Evolutionary conservation across 2,888 invertebrate genomes (phyloP).

Genomic region (Unio pictorum): DNA sequence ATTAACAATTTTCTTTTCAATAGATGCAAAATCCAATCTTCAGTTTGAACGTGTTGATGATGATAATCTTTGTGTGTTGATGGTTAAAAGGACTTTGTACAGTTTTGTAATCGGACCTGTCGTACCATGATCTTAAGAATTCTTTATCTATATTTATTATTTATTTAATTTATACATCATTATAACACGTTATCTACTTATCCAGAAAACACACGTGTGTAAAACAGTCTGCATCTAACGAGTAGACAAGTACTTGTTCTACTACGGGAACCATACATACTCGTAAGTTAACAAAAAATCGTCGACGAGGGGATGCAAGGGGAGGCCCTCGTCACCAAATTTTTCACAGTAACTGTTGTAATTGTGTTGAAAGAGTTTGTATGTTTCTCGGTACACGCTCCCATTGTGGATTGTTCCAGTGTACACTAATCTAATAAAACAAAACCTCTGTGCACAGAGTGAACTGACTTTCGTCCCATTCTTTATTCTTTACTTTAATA

Average conservation of each 20-base stretch:
- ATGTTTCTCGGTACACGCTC: constrained; percentile 31
- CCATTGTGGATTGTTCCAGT: constrained; percentile 54
- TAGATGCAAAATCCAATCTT: too few relatives aligned
- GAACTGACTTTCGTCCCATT: neutral
- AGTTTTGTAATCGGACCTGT: constrained; percentile 13
- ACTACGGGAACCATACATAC: constrained; percentile 43
- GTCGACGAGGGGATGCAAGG: constrained; percentile 3
- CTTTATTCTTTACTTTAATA: neutral
- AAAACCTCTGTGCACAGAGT: constrained; percentile 54
- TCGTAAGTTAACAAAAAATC: constrained; percentile 19
- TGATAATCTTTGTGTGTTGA: too few relatives aligned
- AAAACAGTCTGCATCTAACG: constrained; percentile 28
- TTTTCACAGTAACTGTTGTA: too few relatives aligned
- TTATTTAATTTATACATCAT: constrained; percentile 37
- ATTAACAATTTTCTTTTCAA: too few relatives aligned
- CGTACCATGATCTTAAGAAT: constrained; percentile 25
- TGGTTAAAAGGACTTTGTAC: too few relatives aligned
- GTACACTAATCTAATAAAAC: constrained; percentile 44
- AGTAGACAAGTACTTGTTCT: constrained; percentile 57
- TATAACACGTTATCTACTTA: constrained; percentile 36
- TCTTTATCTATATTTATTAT: constrained; percentile 33
- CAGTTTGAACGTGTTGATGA: too few relatives aligned
- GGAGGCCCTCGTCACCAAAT: too few relatives aligned
- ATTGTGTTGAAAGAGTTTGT: constrained; percentile 12
- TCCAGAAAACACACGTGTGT: constrained; percentile 20